Base-by-base conservation (phyloP, 1,140 invertebrate species). In the Tribolium castaneum region DNA sequence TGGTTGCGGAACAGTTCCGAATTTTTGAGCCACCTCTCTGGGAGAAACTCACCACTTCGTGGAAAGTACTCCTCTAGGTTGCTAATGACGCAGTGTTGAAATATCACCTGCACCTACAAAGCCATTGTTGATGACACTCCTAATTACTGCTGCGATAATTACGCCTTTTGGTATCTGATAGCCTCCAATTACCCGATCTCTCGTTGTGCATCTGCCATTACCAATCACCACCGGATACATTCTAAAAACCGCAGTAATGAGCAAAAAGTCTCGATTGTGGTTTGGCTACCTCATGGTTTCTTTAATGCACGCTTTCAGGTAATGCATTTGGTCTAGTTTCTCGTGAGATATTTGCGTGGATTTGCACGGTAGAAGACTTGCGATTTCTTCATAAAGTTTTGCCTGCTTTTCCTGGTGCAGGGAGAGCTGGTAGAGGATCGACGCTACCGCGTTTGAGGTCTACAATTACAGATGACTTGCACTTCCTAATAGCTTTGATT, bases 181-280 rank as follows among this genome's bases (percentile, higher is more conserved):
- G 30, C 95, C 96, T 78, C 94, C 94, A 78, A 98, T 93, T 0
- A 94, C 90, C 19, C 92, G 92, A 81, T 97, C 94, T 81, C 93
- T 90, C 83, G 94, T 92, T 14, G 96, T 86, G 2, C 96, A 94
- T 84, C 97, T 90, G 12, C 94, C 94, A 82, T 97, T 95, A 0
- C 96, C 96, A 77, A 97, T 96, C 0, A 97, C 95, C 6, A 96
- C 96, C 12, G 96, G 96, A 88, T 94, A 96, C 86, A 97, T 90
- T 80, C 91, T 90, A 84, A 70, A 78, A 39, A 10, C 25, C 49
- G n/a, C 25, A 66, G 14, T 45, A 77, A 80, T 52, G n/a, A 71
- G 6, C 6, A 50, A 25, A 14, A 74, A 51, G 12, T 16, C 13
- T 51, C 4, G 22, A 10, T 59, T 30, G 25, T 66, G 12, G 39